Evolutionary conservation across 2,113 vertebrate species (phyloP).

Genomic region (Antennarius striatus): DNA sequence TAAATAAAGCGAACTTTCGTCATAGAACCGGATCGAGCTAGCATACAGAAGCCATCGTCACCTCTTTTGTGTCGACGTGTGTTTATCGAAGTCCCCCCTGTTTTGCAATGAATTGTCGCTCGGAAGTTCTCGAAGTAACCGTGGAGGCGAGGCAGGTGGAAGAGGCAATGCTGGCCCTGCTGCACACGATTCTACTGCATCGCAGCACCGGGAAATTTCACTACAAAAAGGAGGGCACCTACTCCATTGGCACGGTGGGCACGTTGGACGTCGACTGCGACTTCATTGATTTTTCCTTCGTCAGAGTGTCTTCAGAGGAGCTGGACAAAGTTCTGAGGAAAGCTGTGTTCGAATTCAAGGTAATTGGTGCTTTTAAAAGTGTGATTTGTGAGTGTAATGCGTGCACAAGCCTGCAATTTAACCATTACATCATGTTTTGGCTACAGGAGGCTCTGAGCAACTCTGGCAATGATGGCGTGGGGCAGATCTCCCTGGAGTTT

Average conservation of each 20-base stretch:
- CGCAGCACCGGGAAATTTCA: slow-evolving; percentile 99
- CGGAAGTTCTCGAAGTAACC: slow-evolving; percentile 93
- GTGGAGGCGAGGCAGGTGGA: slow-evolving; percentile 96
- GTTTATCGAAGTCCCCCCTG: slow-evolving; percentile 29
- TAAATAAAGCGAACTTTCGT: slow-evolving; percentile 50
- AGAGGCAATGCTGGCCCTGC: slow-evolving; percentile 89
- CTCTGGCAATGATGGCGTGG: slow-evolving; percentile 91
- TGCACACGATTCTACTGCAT: slow-evolving; percentile 94
- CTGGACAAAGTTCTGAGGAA: slow-evolving; percentile 92
- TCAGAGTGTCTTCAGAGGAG: slow-evolving; percentile 92
- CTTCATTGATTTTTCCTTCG: slow-evolving; percentile 95
- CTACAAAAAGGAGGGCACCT: slow-evolving; percentile 99
- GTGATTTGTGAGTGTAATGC: slow-evolving; percentile 1
- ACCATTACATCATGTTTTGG: slow-evolving; percentile 7
- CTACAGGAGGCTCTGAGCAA: slow-evolving; percentile 88
- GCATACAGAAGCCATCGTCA: neutral
- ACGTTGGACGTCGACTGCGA: slow-evolving; percentile 95
- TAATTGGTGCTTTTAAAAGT: slow-evolving; percentile 34
- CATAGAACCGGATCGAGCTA: slow-evolving; percentile 4
- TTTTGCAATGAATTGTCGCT: slow-evolving; percentile 91
- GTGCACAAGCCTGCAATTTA: neutral
- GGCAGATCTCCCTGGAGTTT: slow-evolving; percentile 96
- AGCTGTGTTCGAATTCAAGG: slow-evolving; percentile 94
- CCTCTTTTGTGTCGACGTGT: neutral
- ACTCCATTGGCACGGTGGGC: slow-evolving; percentile 96